Evolutionary conservation across 2,797 vertebrate species (phyloP), one percentile per base, ranked within the genome.

Genomic region (Anguilla marmorata): DNA sequence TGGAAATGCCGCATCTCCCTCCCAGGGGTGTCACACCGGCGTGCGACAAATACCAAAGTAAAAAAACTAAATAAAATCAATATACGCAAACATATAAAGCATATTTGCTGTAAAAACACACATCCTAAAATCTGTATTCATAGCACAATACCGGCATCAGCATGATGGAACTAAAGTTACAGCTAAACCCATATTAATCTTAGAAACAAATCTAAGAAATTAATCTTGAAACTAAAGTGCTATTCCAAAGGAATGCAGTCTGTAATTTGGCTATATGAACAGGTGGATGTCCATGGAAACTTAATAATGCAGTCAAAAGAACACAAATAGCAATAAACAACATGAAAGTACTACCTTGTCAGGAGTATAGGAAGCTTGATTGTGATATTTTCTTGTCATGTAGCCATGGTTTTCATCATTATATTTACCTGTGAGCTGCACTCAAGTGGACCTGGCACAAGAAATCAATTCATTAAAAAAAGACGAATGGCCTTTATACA

Each of bases 401-500:
- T 45, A 79, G 74, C 41, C 33, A 37, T 6, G 12, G 5, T 79
- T 41, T 37, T 79, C 33, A 37, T 14, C 12, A 45, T 37, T 19
- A 19, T 45, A 19, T 79, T 79, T 79, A 79, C 27, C 33, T 33
- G 74, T 19, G 30, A 33, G 24, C 74, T 4, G 2, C 27, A 37
- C 12, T 19, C 14, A 82, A 7, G 4, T 24, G 79, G 41, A 45
- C 30, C 27, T 2, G 9, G 6, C 45, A 50, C 27, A 16, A 82
- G 79, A 41, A 80, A 48, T 82, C 41, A 48, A 82, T 24, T 50
- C 37, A 24, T 48, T 45, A 48, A 82, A 82, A 66, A 82, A 50
- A 79, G 74, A 79, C 3, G 14, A 79, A 79, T 79, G 74, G 74
- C 27, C 24, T 82, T 82, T n/a, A 82, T 45, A 19, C 33, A 82